Conservation (phyloP, 2,888 invertebrate genomes). For the Strigamia maritima region DNA sequence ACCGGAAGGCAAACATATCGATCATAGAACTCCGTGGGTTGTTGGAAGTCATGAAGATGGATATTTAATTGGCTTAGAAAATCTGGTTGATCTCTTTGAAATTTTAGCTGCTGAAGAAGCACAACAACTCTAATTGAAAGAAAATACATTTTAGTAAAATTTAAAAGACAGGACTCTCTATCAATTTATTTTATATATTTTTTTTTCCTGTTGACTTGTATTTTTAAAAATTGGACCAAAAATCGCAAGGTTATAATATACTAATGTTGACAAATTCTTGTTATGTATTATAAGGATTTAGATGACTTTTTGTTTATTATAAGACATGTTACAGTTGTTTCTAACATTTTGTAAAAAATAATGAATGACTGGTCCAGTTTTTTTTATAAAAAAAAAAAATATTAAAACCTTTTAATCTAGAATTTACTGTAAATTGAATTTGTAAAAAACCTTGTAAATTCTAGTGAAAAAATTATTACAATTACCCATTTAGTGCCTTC, state of each 20-base stretch:
- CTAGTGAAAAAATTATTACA: not conserved
- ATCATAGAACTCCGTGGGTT: constrained; percentile 76
- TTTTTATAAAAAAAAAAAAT: not conserved
- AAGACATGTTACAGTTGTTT: not conserved
- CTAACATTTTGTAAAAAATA: not conserved
- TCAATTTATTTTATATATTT: not conserved
- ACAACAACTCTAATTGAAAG: not conserved
- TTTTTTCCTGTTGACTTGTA: not conserved
- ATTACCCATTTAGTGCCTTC: not conserved
- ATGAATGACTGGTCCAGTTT: not conserved
- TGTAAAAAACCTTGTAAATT: not conserved
- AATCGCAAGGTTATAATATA: not conserved
- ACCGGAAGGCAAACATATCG: constrained; percentile 68
- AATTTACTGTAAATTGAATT: not conserved
- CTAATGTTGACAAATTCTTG: not conserved
- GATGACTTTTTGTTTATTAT: not conserved
- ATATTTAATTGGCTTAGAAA: constrained; percentile 85
- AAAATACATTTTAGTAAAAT: not conserved
- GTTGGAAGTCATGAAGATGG: constrained; percentile 97
- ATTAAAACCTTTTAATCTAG: not conserved
- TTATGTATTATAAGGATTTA: not conserved
- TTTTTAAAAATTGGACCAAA: not conserved
- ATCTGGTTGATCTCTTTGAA: constrained; percentile 76
- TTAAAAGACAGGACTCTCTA: constrained; percentile 16
- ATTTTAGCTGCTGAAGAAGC: constrained; percentile 28